These are phyloP conservation scores for Benthosema pterotum DNA, from an alignment of 2,797 vertebrate genomes.

Conservation along the genomic window DNA sequence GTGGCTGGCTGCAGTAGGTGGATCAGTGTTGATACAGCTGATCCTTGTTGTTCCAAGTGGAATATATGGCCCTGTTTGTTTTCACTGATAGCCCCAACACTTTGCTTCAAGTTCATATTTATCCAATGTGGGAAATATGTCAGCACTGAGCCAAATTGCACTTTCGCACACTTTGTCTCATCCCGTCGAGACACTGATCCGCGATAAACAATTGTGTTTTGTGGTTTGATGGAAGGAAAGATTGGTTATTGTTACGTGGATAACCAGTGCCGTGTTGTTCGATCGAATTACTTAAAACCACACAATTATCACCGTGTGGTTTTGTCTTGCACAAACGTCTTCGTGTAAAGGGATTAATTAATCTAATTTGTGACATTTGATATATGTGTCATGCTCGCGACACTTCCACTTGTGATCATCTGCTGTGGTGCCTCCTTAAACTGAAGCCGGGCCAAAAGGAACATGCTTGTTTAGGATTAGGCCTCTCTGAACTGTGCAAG, in stretches of 20 bases:
- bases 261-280: neutral
- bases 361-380: neutral
- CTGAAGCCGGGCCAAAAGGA: slow-evolving; percentile 11
- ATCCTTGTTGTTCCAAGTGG: slow-evolving; percentile 84
- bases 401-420: slow-evolving; percentile 11
- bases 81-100: slow-evolving; percentile 81
- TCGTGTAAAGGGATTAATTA: neutral
- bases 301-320: neutral
- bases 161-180: slow-evolving; percentile 45
- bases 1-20: slow-evolving; percentile 81
- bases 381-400: no score
- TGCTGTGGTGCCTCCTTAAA: slow-evolving; percentile 4
- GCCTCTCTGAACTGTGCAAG: slow-evolving; percentile 23
- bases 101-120: slow-evolving; percentile 85
- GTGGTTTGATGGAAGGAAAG: slow-evolving; percentile 3
- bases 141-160: slow-evolving; percentile 67
- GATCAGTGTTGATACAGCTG: slow-evolving; percentile 91
- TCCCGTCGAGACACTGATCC: slow-evolving; percentile 31
- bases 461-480: slow-evolving; percentile 27
- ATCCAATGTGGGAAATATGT: slow-evolving; percentile 82
- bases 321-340: slow-evolving; percentile 2
- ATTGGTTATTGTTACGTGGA: neutral
- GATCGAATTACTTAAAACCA: slow-evolving; percentile 6
- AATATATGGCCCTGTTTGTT: slow-evolving; percentile 86
- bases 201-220: slow-evolving; percentile 24